Evolutionary conservation across 1,140 invertebrate species (phyloP).

Genomic region (Ceratina australensis): DNA sequence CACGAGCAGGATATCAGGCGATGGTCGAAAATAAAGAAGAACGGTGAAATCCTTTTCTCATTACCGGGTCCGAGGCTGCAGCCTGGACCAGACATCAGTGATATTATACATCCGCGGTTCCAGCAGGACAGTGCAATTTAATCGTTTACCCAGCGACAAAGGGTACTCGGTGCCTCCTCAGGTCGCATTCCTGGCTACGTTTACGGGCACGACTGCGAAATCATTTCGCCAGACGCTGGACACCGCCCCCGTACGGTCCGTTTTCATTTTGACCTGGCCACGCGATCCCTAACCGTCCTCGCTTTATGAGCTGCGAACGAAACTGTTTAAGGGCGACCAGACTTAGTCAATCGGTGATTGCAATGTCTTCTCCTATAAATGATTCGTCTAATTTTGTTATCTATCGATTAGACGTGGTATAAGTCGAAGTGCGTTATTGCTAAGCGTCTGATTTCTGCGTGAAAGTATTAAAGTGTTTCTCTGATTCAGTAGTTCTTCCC

Average conservation of each 20-base stretch:
- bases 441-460: no score
- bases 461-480: no score
- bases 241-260: slow-evolving; percentile 1
- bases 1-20: not conserved
- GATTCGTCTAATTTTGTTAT: not conserved
- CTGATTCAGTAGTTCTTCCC: no score
- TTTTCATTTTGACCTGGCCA: slow-evolving; percentile 31
- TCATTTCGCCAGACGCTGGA: slow-evolving; percentile 43
- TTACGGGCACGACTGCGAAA: slow-evolving; percentile 45
- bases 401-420: not conserved
- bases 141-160: slow-evolving; percentile 61
- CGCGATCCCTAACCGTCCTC: slow-evolving; percentile 1
- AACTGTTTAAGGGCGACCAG: not conserved
- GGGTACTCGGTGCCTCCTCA: slow-evolving; percentile 37
- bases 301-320: slow-evolving; percentile 12
- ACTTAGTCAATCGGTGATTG: no score
- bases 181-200: slow-evolving; percentile 57
- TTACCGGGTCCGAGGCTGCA: slow-evolving; percentile 42
- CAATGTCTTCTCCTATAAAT: not conserved
- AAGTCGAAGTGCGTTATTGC: not conserved
- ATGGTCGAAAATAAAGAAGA: slow-evolving; percentile 10
- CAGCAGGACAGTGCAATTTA: slow-evolving; percentile 58
- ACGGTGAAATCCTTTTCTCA: slow-evolving; percentile 42
- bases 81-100: slow-evolving; percentile 58
- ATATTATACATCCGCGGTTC: slow-evolving; percentile 61